These are phyloP conservation scores for Chrysopa pallens DNA, from an alignment of 1,140 invertebrate genomes.

Conservation along the genomic window DNA sequence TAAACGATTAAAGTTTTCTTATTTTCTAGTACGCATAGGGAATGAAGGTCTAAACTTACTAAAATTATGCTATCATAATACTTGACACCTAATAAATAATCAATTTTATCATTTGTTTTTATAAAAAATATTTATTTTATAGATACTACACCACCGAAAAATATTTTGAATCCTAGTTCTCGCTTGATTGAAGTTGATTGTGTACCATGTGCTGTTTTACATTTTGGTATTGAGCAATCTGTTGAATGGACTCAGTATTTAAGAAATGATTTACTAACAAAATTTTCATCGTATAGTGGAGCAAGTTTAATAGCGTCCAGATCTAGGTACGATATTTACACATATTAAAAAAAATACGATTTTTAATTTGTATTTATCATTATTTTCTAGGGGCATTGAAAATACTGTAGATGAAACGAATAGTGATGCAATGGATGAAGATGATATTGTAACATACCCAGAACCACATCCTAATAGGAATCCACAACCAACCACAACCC, in stretches of 20 bases:
- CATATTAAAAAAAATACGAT: background rate
- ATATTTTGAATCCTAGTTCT: conserved; percentile 31
- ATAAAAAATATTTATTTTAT: conserved; percentile 9
- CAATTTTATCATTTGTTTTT: no score
- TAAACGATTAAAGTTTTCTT: no score
- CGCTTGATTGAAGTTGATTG: conserved; percentile 46
- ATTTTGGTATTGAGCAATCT: conserved; percentile 34
- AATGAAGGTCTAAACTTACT: no score
- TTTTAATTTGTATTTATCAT: conserved; percentile 1
- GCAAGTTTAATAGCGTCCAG: conserved; percentile 24
- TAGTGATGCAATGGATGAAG: conserved; percentile 2
- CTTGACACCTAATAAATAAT: no score
- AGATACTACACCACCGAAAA: conserved; percentile 62
- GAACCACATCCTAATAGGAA: background rate
- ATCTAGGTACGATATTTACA: conserved; percentile 19
- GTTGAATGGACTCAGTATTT: conserved; percentile 14
- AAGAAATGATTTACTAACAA: conserved; percentile 22
- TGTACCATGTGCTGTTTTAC: conserved; percentile 55
- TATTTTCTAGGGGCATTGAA: conserved; percentile 10
- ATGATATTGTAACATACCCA: background rate
- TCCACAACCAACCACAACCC: conserved; percentile 2
- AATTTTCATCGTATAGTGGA: conserved; percentile 23
- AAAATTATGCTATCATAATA: no score
- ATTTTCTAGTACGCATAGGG: no score
- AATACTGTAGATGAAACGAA: conserved; percentile 7